Evolutionary conservation across 2,113 vertebrate genomes (phyloP).

Genomic region (Symphodus melops): DNA sequence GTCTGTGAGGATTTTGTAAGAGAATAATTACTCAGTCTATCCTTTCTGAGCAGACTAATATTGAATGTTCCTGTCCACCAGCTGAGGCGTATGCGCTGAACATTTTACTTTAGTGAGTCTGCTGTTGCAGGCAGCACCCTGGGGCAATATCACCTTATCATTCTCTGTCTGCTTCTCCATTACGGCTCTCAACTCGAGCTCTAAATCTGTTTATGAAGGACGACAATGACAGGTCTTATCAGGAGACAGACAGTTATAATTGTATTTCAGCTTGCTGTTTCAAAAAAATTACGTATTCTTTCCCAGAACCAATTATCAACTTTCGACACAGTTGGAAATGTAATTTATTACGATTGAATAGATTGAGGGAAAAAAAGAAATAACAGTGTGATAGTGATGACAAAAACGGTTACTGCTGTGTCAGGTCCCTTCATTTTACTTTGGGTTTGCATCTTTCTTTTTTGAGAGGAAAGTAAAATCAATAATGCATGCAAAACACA

Average conservation of each 20-base stretch:
- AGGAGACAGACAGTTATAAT: slow-evolving; percentile 47
- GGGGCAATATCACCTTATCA: slow-evolving; percentile 56
- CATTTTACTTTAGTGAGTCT: slow-evolving; percentile 24
- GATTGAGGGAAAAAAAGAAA: background rate
- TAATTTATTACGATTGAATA: slow-evolving; percentile 22
- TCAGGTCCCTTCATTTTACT: background rate
- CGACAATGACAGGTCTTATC: slow-evolving; percentile 44
- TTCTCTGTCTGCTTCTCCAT: slow-evolving; percentile 52
- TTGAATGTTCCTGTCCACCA: slow-evolving; percentile 42
- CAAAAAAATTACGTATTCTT: slow-evolving; percentile 28
- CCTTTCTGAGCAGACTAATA: slow-evolving; percentile 33
- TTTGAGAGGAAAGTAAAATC: too few relatives aligned
- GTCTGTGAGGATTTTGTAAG: background rate
- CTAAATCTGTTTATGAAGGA: slow-evolving; percentile 61
- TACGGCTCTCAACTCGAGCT: slow-evolving; percentile 26
- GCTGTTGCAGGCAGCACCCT: slow-evolving; percentile 31
- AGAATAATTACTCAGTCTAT: slow-evolving; percentile 37
- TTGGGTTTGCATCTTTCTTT: too few relatives aligned
- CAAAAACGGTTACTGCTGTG: background rate
- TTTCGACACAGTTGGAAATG: slow-evolving; percentile 5
- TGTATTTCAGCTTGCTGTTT: slow-evolving; percentile 18
- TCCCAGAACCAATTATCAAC: slow-evolving; percentile 30
- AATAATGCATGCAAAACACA: too few relatives aligned
- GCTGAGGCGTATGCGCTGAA: slow-evolving; percentile 5
- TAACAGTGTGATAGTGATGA: background rate